Base-by-base conservation (phyloP, 2,797 vertebrate species). In the Dromococcyx pavoninus region DNA sequence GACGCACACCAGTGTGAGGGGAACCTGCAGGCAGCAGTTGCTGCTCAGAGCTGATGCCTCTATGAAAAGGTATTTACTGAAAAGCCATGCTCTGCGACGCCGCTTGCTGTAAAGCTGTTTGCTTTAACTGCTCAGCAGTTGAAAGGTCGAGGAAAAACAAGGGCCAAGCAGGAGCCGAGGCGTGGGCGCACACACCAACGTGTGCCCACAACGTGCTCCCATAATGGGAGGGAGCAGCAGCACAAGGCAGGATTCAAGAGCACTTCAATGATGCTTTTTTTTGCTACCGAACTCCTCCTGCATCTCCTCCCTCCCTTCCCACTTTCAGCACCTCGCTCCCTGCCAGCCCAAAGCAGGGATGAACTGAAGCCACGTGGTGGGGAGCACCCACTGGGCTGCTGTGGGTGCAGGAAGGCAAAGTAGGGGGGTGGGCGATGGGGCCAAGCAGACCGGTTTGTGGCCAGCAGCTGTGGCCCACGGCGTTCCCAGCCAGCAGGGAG, bases 171-270 rank as follows among this genome's bases (percentile, higher is more conserved):
- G 2, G 4, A 71, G 46, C 5, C 51, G 28, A 80, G 82, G 56
- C 2, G 1, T 2, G 37, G 23, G 32, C 2, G 4, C 13, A 25
- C 27, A n/a, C 30, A 56, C 27, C 1, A 1, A 41, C 2, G 2
- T 0, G 1, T 30, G 50, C 17, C 56, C 57, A 62, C 48, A 32
- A 4, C 0, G 1, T 21, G 35, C 39, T 58, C 9, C 57, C 0
- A 0, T 19, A 15, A 48, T 0, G 13, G 16, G 39, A 86, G 41
- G 19, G 61, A 73, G 48, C 58, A n/a, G 61, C 3, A 1, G 23
- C 2, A 14, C 46, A 21, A 82, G 77, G 51, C 70, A 65, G 39
- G 11, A 22, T 48, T 53, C 28, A 56, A 56, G 11, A 74, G 35
- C 64, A 17, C 22, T 15, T 66, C 3, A 3, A 14, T 1, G 24